Evolutionary conservation across 2,797 vertebrate genomes (phyloP).

Genomic region (Lacerta viridis): DNA sequence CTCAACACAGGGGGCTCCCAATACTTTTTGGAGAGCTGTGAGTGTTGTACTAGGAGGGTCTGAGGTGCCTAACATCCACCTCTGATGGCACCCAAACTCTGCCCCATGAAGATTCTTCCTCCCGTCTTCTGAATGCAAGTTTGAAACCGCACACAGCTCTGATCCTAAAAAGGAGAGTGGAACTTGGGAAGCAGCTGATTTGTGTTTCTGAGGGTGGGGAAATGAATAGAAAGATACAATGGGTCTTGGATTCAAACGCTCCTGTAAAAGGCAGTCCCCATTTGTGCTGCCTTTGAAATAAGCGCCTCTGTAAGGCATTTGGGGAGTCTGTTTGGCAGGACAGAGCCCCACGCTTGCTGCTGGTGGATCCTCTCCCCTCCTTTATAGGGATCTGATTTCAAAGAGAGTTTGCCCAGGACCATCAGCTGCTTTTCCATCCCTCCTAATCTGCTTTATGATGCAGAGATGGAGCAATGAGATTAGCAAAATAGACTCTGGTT

Average conservation of each 20-base stretch:
- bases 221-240: background rate
- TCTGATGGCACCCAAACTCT: background rate
- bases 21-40: background rate
- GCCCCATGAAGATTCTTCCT: background rate
- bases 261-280: background rate
- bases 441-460: background rate
- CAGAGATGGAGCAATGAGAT: background rate
- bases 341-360: background rate
- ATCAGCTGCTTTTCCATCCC: too few relatives aligned
- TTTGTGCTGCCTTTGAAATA: slow-evolving; percentile 6
- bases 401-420: background rate
- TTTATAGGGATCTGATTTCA: background rate
- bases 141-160: too few relatives aligned
- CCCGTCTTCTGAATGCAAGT: background rate
- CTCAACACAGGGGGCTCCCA: background rate
- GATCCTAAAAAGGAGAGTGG: background rate
- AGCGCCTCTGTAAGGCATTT: background rate
- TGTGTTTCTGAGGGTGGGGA: background rate
- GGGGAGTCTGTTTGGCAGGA: background rate
- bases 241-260: background rate
- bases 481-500: background rate
- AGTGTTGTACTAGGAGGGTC: background rate
- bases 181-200: too few relatives aligned
- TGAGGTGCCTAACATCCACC: too few relatives aligned
- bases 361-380: background rate